Evolutionary conservation across 1,140 invertebrate species (phyloP), one percentile per base, ranked within the genome.

Genomic region (Reticulitermes speratus): DNA sequence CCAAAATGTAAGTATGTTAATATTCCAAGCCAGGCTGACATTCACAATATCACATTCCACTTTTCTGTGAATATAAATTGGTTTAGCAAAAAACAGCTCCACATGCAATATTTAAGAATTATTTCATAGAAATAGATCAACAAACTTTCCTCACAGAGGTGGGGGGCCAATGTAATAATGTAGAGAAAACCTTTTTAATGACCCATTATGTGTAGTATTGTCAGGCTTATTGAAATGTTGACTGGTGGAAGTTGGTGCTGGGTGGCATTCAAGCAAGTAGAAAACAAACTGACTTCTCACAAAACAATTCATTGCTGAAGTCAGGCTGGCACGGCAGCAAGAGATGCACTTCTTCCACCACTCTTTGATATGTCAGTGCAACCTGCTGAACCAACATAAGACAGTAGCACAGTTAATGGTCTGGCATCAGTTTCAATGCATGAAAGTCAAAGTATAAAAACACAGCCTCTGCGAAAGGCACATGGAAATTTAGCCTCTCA

Each of bases 51-150:
- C n/a, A 75, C 25, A 75, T n/a, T 25, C n/a, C n/a, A 75, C n/a
- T 75, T 30, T 25, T 19, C 21, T 59, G 21, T 23, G 14, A 75
- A 30, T 65, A 65, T 65, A 65, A 19, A 65, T 65, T 1, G 16
- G 59, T 75, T 75, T 30, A 75, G 25, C 65, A 75, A 75, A 75
- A 30, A 75, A 75, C 14, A 75, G 65, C 65, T 75, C n/a, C n/a
- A 30, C 3, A 25, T 75, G 25, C 14, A n/a, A 75, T 30, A 75
- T 30, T 75, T 25, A 25, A 75, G 65, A 75, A 75, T 65, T 75
- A 75, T 75, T 75, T 75, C 65, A 30, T 75, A 75, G 65, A 75
- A 75, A 75, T 75, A 30, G 65, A 14, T 75, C 65, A 75, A 75
- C 65, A 75, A n/a, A 75, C 65, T 30, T 75, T 75, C 65, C 65